phyloP scores from a whole-genome alignment of 2,797 vertebrate genomes.

The Hippoglossus hippoglossus region DNA sequence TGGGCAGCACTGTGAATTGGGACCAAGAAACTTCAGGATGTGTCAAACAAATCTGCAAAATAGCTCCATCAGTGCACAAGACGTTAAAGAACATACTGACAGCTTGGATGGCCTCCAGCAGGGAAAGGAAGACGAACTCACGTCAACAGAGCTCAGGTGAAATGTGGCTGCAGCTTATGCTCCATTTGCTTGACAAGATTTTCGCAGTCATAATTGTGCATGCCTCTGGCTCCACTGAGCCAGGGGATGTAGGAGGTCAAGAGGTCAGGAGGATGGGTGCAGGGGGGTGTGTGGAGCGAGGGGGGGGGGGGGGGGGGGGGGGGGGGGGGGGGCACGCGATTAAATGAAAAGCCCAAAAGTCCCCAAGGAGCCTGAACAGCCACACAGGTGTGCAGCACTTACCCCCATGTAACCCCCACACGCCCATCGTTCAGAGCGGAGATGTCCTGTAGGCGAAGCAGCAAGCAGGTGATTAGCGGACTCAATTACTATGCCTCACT shows the following conservation, averaged over 20 bases:
- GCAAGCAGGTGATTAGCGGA: slow-evolving; percentile 66
- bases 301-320: not conserved
- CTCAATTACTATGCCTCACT: slow-evolving; percentile 66
- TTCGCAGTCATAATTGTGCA: slow-evolving; percentile 57
- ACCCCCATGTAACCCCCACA: slow-evolving; percentile 58
- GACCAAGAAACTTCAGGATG: slow-evolving; percentile 16
- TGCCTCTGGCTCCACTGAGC: slow-evolving; percentile 69
- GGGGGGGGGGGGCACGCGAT: slow-evolving; percentile 56
- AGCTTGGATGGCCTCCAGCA: slow-evolving; percentile 35
- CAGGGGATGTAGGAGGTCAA: slow-evolving; percentile 61
- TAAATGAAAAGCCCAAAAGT: slow-evolving; percentile 66
- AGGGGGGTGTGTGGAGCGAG: slow-evolving; percentile 37
- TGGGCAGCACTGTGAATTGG: slow-evolving; percentile 17
- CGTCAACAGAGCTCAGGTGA: slow-evolving; percentile 45
- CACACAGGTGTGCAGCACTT: slow-evolving; percentile 76
- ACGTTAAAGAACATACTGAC: slow-evolving; percentile 22
- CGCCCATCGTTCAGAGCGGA: slow-evolving; percentile 50
- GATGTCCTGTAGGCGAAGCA: slow-evolving; percentile 59
- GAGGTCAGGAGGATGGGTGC: slow-evolving; percentile 66
- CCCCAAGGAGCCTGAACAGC: slow-evolving; percentile 53
- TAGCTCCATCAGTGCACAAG: not conserved
- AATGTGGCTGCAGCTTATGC: slow-evolving; percentile 47
- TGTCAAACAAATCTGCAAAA: not conserved
- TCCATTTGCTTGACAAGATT: slow-evolving; percentile 70
- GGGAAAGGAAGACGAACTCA: slow-evolving; percentile 11